Evolutionary conservation across 2,888 invertebrate genomes (phyloP).

Genomic region (Xanthorhoe spadicearia): DNA sequence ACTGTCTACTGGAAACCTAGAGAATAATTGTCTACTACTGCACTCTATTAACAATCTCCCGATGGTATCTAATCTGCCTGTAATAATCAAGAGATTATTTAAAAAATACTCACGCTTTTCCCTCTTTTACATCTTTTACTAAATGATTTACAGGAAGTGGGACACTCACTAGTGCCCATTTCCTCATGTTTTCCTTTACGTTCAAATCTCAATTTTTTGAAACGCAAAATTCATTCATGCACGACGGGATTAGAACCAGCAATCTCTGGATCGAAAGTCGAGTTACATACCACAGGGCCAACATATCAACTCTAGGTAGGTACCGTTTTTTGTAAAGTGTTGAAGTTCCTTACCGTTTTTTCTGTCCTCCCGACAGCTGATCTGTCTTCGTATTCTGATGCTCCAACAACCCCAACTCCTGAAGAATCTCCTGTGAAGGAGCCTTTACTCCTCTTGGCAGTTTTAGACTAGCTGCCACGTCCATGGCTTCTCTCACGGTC

Average conservation of each 20-base stretch:
- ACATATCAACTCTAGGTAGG: neutral
- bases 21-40: too few relatives aligned
- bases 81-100: neutral
- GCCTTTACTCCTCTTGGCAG: slow-evolving; percentile 81
- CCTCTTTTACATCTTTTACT: too few relatives aligned
- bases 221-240: too few relatives aligned
- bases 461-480: slow-evolving; percentile 90
- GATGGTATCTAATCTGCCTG: neutral
- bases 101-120: too few relatives aligned
- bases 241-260: too few relatives aligned
- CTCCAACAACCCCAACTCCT: slow-evolving; percentile 86
- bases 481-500: slow-evolving; percentile 90
- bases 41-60: neutral
- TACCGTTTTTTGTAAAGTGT: neutral
- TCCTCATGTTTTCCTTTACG: too few relatives aligned
- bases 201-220: too few relatives aligned
- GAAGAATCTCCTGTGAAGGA: slow-evolving; percentile 83
- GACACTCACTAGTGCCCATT: too few relatives aligned
- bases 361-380: slow-evolving; percentile 90
- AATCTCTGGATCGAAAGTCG: too few relatives aligned
- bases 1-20: neutral
- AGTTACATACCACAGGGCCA: too few relatives aligned
- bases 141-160: too few relatives aligned
- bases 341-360: slow-evolving; percentile 83
- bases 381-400: slow-evolving; percentile 87